Percentiles rank a stretch among this genome's conserved stretches.
Conservation (phyloP, 2,113 vertebrate genomes). For the Ivindomyrus marchei region DNA sequence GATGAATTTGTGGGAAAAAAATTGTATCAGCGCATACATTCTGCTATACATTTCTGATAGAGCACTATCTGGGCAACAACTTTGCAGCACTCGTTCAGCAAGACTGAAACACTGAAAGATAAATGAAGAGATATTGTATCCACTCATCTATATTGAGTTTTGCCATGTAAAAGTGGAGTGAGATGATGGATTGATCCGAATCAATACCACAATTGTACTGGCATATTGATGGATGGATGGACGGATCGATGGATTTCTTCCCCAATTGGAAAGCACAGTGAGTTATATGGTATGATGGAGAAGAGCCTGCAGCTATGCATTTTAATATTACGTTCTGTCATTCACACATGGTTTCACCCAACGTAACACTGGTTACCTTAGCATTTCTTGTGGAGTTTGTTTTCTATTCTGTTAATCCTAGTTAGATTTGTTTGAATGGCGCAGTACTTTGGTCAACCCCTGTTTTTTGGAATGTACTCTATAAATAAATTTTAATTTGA, state of each 20-base stretch:
- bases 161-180: not conserved
- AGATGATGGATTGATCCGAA: not conserved
- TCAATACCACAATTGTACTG: not conserved
- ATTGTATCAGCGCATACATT: constrained; percentile 17
- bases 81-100: not conserved
- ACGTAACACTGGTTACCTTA: not conserved
- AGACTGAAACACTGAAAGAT: not conserved
- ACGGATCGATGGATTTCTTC: not conserved
- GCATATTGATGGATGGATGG: not conserved
- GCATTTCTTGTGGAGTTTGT: not conserved
- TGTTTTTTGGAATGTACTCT: not conserved
- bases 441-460: not conserved
- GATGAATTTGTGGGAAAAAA: constrained; percentile 28
- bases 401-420: not conserved
- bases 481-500: not conserved
- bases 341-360: not conserved
- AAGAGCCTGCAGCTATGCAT: not conserved
- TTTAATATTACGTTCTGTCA: not conserved
- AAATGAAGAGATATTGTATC: not conserved
- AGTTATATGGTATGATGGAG: not conserved
- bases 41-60: constrained; percentile 24
- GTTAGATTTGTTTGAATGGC: not conserved
- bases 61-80: constrained; percentile 11
- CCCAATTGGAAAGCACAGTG: not conserved
- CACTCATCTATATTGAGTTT: not conserved